Base-by-base conservation (phyloP, 2,797 vertebrate species). In the Eptatretus atami region DNA sequence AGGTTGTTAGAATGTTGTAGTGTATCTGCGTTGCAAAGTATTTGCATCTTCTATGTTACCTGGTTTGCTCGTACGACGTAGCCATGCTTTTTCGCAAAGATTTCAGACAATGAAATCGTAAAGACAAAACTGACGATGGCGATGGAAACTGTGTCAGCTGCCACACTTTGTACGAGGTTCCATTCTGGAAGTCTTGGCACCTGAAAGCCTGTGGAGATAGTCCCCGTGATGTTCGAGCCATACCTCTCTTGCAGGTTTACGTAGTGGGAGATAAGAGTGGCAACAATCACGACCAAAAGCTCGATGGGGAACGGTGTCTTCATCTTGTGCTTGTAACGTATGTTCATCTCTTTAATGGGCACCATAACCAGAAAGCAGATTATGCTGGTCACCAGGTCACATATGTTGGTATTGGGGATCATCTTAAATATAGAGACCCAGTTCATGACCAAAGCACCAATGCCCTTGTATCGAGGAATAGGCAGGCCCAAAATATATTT, bases 1-100 rank as follows among this genome's bases (percentile, higher is more conserved):
- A 44, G 31, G 31, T 44, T 44, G 31, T 44, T 44, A 44, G 31
- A 5, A 44, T 44, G 31, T 44, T 44, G 31, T 44, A 44, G 31
- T 44, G 31, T 44, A 8, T 44, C 31, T 44, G 31, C 4, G 31
- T 44, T 44, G 31, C 31, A 44, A 44, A 44, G 6, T 44, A 44
- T 44, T 44, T 44, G 31, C 31, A 44, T 8, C 31, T 44, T 44
- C 31, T 44, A 44, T 5, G 6, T 4, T 44, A 44, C 31, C 66
- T 75, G 75, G 66, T 74, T 76, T 70, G 72, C 73, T 10, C 63
- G 60, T 63, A 74, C 67, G 6, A 69, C 0, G 1, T 75, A 76
- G 24, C 73, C 70, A 4, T 76, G 68, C 64, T 76, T 76, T 57
- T 75, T 75, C 66, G 64, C 73, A 52, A 76, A 76, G 67, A 73